phyloP scores from a whole-genome alignment of 1,140 invertebrate genomes.

The Trichomalopsis sarcophagae region DNA sequence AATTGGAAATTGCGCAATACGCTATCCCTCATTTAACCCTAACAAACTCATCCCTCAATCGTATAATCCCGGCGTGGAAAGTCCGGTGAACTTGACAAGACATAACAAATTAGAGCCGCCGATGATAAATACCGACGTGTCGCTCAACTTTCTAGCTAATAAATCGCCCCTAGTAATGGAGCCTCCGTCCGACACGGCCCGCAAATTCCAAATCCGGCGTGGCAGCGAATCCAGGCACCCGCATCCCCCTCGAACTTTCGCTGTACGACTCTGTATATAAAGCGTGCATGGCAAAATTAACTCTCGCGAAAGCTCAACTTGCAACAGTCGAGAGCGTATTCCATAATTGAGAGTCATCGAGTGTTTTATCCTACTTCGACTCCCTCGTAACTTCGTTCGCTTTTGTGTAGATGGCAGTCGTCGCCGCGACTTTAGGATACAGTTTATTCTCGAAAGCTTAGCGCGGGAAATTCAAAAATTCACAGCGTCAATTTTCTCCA shows the following conservation, averaged over 20 bases:
- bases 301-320: background rate
- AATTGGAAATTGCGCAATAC: no score
- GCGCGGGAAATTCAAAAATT: background rate
- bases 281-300: background rate
- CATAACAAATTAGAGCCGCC: background rate
- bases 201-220: background rate
- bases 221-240: background rate
- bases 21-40: background rate
- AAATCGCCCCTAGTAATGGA: constrained; percentile 14
- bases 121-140: background rate
- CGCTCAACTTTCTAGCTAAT: constrained; percentile 6
- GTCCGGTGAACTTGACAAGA: background rate
- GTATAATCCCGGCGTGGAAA: background rate
- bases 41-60: background rate
- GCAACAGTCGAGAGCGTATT: background rate
- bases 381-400: background rate
- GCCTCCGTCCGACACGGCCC: background rate
- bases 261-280: no score
- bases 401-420: background rate
- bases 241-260: background rate
- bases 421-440: background rate
- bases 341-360: constrained; percentile 32
- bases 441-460: constrained; percentile 6
- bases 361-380: constrained; percentile 11
- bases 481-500: no score